Percentiles rank a stretch among this genome's conserved stretches.
Evolutionary conservation across 2,113 vertebrate genomes (phyloP).

Genomic region (Pipra filicauda): DNA sequence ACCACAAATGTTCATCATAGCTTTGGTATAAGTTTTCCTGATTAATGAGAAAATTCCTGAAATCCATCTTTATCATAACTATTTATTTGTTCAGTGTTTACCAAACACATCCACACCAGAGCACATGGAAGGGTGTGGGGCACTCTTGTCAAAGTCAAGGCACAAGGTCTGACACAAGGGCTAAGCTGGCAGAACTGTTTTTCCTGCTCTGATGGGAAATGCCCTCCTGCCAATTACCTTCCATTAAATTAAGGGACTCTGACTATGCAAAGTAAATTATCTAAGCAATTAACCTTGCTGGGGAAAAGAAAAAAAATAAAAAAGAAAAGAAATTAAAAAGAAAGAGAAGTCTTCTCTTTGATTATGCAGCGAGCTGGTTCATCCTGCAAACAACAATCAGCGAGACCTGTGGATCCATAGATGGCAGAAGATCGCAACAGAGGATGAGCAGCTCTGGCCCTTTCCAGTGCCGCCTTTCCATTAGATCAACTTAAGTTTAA

Average conservation of each 20-base stretch:
- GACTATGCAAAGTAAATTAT: background rate
- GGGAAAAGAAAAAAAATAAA: fast-evolving
- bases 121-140: background rate
- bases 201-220: background rate
- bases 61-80: background rate
- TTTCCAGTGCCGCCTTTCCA: background rate
- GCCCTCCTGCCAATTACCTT: background rate
- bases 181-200: background rate
- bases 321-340: no score
- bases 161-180: background rate
- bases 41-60: background rate
- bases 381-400: background rate
- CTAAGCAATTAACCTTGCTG: background rate
- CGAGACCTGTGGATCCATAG: background rate
- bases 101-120: background rate
- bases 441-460: background rate
- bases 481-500: background rate
- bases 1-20: background rate
- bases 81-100: background rate
- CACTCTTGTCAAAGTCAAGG: background rate
- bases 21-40: background rate
- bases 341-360: background rate
- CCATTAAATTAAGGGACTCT: background rate
- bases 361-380: background rate
- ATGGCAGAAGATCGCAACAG: background rate